phyloP scores from a whole-genome alignment of 1,140 invertebrate species.

The Hyles euphorbiae region DNA sequence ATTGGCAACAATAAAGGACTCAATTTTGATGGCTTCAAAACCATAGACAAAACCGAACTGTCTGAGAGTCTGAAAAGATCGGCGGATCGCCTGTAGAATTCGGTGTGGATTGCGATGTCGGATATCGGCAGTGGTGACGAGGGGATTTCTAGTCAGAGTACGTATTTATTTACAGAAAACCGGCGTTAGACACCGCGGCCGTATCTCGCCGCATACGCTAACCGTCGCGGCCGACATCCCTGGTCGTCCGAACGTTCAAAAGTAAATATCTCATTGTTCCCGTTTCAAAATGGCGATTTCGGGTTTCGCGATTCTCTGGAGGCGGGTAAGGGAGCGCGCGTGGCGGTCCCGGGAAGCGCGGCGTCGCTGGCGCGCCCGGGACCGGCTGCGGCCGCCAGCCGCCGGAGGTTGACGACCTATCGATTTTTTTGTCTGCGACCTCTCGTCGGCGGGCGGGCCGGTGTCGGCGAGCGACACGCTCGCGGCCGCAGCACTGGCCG shows the following conservation, averaged over 20 bases:
- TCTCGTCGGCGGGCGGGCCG: constrained; percentile 68
- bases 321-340: constrained; percentile 43
- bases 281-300: constrained; percentile 75
- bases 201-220: constrained; percentile 44
- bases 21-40: constrained; percentile 60
- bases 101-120: constrained; percentile 80
- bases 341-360: constrained; percentile 39
- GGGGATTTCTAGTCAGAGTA: constrained; percentile 83
- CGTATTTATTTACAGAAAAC: constrained; percentile 71
- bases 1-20: constrained; percentile 36
- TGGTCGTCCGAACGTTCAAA: constrained; percentile 53
- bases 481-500: constrained; percentile 21
- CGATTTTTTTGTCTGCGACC: constrained; percentile 74
- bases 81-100: constrained; percentile 70
- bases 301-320: constrained; percentile 51
- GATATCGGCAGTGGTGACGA: constrained; percentile 84
- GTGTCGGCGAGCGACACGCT: constrained; percentile 41
- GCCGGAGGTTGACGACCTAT: constrained; percentile 68
- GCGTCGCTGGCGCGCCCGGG: constrained; percentile 51
- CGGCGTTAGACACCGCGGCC: constrained; percentile 33
- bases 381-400: constrained; percentile 47
- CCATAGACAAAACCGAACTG: constrained; percentile 66
- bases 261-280: constrained; percentile 76
- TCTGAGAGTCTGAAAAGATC: constrained; percentile 68
- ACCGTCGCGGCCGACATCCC: constrained; percentile 39